Conservation (phyloP, 2,797 vertebrate species). For the Chelmon rostratus region DNA sequence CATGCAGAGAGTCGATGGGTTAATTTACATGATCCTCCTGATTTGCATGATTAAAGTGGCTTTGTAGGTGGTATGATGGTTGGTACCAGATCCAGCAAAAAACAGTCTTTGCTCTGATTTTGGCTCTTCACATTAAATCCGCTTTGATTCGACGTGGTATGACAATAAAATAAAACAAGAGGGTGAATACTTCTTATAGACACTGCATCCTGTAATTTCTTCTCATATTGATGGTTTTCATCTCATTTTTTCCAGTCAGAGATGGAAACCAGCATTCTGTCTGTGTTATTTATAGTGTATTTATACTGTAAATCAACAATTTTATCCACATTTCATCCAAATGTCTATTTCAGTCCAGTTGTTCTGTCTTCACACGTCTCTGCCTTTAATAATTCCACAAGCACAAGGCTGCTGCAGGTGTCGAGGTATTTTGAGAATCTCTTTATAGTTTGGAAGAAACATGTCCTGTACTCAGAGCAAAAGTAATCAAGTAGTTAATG, state of each 20-base stretch:
- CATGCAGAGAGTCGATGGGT: constrained; percentile 21
- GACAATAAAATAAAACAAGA: background rate
- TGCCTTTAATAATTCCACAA: background rate
- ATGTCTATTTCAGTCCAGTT: too few relatives aligned
- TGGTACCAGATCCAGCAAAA: background rate
- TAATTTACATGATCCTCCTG: constrained; percentile 16
- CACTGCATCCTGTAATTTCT: background rate
- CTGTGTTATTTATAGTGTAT: too few relatives aligned
- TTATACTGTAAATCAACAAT: too few relatives aligned
- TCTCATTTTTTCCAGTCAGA: background rate
- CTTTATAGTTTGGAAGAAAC: background rate
- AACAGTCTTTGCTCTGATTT: background rate
- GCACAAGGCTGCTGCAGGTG: background rate
- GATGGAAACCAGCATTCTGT: background rate
- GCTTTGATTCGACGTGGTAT: background rate
- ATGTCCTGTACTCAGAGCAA: background rate
- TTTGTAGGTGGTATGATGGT: constrained; percentile 6
- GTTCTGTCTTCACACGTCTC: background rate
- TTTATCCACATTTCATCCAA: background rate
- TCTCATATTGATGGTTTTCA: background rate
- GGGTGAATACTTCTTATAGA: background rate
- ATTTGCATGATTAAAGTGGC: constrained; percentile 70
- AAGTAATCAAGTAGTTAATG: background rate
- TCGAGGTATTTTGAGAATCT: background rate
- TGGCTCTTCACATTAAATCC: background rate